These are phyloP conservation scores for Aurelia sp. DNA, from an alignment of 30 jellyfish, hydroid and myxozoan genomes.

Conservation along the genomic window DNA sequence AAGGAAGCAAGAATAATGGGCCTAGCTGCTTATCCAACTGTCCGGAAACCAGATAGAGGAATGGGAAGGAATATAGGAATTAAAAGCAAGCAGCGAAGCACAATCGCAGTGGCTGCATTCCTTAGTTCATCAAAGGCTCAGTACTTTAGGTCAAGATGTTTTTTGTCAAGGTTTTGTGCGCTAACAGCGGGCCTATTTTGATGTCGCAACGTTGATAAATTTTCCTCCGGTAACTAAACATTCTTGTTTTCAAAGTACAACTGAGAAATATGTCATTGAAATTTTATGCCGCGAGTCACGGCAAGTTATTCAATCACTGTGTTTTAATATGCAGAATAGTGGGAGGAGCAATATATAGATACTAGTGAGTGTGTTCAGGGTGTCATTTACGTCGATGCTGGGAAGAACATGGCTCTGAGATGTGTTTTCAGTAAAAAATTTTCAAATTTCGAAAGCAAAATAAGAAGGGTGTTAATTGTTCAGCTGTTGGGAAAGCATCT, in stretches of 20 bases:
- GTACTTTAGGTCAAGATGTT: constrained; percentile 8
- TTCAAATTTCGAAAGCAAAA: too few relatives aligned
- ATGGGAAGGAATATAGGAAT: constrained; percentile 75
- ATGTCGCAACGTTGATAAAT: background rate
- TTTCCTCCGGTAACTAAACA: constrained; percentile 5
- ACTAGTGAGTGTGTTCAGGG: too few relatives aligned
- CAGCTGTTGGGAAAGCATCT: too few relatives aligned
- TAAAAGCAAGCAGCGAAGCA: constrained; percentile 68
- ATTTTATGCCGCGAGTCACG: constrained; percentile 1
- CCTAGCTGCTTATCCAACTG: constrained; percentile 40
- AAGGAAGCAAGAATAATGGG: constrained; percentile 55
- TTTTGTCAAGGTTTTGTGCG: constrained; percentile 36
- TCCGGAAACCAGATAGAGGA: constrained; percentile 76
- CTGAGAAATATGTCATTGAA: constrained; percentile 2
- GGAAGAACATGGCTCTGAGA: too few relatives aligned
- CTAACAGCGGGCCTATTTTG: constrained; percentile 50
- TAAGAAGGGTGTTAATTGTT: too few relatives aligned
- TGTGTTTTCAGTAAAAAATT: too few relatives aligned
- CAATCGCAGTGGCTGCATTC: constrained; percentile 36
- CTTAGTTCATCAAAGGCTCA: constrained; percentile 16
- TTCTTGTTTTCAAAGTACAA: background rate
- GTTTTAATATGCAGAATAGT: too few relatives aligned
- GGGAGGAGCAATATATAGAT: too few relatives aligned
- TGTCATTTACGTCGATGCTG: too few relatives aligned
- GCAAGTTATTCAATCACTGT: too few relatives aligned